Base-by-base conservation (phyloP, 2,888 invertebrate species). In the Scaptomyza polygonia region DNA sequence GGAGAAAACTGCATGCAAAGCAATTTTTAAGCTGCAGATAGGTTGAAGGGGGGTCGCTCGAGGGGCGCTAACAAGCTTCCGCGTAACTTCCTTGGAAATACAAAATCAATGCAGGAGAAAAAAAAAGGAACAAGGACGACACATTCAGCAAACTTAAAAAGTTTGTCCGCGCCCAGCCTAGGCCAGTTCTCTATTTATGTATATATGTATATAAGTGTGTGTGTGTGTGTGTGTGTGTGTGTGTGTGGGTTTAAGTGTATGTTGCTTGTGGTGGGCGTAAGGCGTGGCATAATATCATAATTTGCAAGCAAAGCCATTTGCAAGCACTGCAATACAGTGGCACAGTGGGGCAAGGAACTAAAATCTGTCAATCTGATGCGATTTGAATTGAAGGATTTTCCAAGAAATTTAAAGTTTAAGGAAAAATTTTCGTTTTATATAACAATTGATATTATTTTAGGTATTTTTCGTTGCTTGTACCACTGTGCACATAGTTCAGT, bases 1-100 rank as follows among this genome's bases (percentile, higher is more conserved):
- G n/a, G 57, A 61, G 62, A 68, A 61, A 86, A 83, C 63, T 88
- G 88, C 88, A 84, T 88, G 84, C 88, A 88, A 83, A 86, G 88
- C 86, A 72, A 88, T 83, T 88, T 86, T 69, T 70, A 54, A 45
- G 68, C 57, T 53, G 57, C 12, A 16, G 47, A 30, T 32, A 40
- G 5, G 21, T 21, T 21, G 3, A 39, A 18, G 12, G 36, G 5
- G 16, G 47, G 42, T 1, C 12, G n/a, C n/a, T n/a, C n/a, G 36
- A n/a, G 45, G 40, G 61, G 53, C 56, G 49, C 88, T 84, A 84
- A 84, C 84, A 84, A 84, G 84, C 76, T 88, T 86, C 84, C 88
- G 84, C 88, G 84, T 76, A 53, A 79, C 85, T 88, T 87, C 77
- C 75, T 74, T 83, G 74, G 68, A 72, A 87, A 84, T 81, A 63